Evolutionary conservation across 2,797 vertebrate genomes (phyloP).

Genomic region (Malurus splendens): DNA sequence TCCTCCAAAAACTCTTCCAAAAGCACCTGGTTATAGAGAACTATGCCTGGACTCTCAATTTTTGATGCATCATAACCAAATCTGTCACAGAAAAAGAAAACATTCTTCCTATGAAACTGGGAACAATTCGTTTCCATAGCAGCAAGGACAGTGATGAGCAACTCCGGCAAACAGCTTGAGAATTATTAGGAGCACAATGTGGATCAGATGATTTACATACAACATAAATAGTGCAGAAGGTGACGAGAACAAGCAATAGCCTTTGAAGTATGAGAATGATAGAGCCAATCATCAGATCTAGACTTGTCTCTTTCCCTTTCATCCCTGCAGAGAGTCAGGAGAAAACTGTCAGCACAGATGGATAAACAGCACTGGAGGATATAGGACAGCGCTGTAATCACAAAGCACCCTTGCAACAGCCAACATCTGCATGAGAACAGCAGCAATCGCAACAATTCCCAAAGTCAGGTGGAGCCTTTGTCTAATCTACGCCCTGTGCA

Average conservation of each 20-base stretch:
- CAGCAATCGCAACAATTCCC: background rate
- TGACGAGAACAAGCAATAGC: conserved; percentile 1
- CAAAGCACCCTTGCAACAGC: background rate
- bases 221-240: conserved; percentile 25
- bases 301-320: conserved; percentile 3
- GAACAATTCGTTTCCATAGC: conserved; percentile 55
- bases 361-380: background rate
- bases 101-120: conserved; percentile 4
- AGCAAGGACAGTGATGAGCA: conserved; percentile 37
- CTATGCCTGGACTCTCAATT: background rate
- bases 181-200: background rate
- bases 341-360: background rate
- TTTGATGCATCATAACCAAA: conserved; percentile 20
- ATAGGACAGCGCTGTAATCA: background rate
- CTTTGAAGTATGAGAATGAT: conserved; percentile 34
- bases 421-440: background rate
- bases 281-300: background rate
- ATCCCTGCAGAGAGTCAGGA: background rate
- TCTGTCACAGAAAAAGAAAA: background rate
- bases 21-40: conserved; percentile 5
- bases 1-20: background rate
- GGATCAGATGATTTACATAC: conserved; percentile 28
- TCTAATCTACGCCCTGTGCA: background rate
- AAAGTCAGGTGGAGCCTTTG: background rate
- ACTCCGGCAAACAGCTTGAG: conserved; percentile 2